A percentile compares a stretch with the other conserved stretches of the same genome.
These are phyloP conservation scores for Arnoldichthys spilopterus DNA, from an alignment of 2,797 vertebrate genomes.

Conservation along the genomic window DNA sequence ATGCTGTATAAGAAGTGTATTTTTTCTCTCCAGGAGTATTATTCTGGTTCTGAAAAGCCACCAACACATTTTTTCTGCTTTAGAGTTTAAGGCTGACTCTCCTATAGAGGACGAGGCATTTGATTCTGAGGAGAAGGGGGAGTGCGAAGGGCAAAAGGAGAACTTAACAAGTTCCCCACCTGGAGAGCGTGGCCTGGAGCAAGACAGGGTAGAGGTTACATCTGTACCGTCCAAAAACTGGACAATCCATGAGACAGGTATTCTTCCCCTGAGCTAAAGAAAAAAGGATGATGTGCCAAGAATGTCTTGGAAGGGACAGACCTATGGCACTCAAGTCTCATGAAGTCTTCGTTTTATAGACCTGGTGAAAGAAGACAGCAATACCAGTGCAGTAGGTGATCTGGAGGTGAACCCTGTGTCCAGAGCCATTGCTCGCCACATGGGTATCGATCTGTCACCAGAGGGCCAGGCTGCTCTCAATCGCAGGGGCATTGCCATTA, in stretches of 20 bases:
- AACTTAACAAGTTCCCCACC: conserved; percentile 19
- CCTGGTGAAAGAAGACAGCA: conserved; percentile 41
- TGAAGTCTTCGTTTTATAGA: conserved; percentile 38
- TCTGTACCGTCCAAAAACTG: conserved; percentile 24
- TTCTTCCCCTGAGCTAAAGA: conserved; percentile 1
- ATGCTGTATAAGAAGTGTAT: not conserved
- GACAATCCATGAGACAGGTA: not conserved
- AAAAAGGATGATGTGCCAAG: not conserved
- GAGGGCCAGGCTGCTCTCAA: conserved; percentile 70
- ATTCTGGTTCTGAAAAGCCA: not conserved
- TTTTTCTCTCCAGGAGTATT: not conserved
- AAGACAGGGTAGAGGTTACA: conserved; percentile 33
- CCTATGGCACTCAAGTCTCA: not conserved
- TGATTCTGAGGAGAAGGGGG: conserved; percentile 24
- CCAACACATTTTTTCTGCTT: conserved; percentile 34
- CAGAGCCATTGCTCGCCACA: conserved; percentile 77
- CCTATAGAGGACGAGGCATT: conserved; percentile 14
- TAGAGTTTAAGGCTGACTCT: conserved; percentile 38
- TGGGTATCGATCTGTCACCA: conserved; percentile 75
- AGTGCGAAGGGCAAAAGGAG: conserved; percentile 20
- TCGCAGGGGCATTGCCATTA: conserved; percentile 78
- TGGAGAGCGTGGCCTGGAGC: not conserved
- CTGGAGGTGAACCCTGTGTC: conserved; percentile 76
- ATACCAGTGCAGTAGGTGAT: conserved; percentile 64
- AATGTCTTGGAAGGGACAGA: not conserved